phyloP scores from a whole-genome alignment of 2,113 vertebrate species.

The Syngnathus floridae region DNA sequence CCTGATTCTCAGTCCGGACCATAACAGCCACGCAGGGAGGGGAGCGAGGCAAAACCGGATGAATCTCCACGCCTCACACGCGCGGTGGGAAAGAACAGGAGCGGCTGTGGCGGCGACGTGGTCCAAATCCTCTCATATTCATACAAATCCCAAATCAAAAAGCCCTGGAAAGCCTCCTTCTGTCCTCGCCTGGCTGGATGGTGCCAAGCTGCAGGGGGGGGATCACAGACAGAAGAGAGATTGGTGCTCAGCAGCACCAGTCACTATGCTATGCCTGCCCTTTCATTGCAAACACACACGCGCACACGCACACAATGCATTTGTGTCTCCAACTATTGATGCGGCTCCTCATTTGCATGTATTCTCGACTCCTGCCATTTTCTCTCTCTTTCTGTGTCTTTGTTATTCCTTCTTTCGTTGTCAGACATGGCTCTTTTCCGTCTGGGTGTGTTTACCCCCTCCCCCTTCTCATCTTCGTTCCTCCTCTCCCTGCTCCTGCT shows the following conservation, averaged over 20 bases:
- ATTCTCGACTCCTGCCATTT: conserved; percentile 30
- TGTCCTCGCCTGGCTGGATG: conserved; percentile 34
- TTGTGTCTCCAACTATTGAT: conserved; percentile 62
- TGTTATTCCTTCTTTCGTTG: conserved; percentile 53
- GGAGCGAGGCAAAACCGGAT: conserved; percentile 43
- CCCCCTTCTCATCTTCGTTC: conserved; percentile 47
- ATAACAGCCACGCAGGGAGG: conserved; percentile 57
- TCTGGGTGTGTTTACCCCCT: conserved; percentile 64
- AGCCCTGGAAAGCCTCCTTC: conserved; percentile 32
- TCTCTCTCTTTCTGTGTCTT: conserved; percentile 35
- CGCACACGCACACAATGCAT: conserved; percentile 58
- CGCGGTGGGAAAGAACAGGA: conserved; percentile 56
- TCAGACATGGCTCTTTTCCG: conserved; percentile 60
- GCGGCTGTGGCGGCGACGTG: conserved; percentile 46
- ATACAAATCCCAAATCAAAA: conserved; percentile 36
- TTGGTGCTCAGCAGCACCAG: conserved; percentile 46
- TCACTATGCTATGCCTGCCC: conserved; percentile 53
- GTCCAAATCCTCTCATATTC: conserved; percentile 53
- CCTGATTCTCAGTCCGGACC: conserved; percentile 60
- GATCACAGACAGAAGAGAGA: conserved; percentile 28
- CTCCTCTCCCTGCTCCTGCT: conserved; percentile 34
- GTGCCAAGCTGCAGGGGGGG: conserved; percentile 40
- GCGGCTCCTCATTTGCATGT: conserved; percentile 47
- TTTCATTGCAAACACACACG: conserved; percentile 61
- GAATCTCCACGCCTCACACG: conserved; percentile 55